phyloP scores from a whole-genome alignment of 2,888 invertebrate species.

The Pyrgus malvae region DNA sequence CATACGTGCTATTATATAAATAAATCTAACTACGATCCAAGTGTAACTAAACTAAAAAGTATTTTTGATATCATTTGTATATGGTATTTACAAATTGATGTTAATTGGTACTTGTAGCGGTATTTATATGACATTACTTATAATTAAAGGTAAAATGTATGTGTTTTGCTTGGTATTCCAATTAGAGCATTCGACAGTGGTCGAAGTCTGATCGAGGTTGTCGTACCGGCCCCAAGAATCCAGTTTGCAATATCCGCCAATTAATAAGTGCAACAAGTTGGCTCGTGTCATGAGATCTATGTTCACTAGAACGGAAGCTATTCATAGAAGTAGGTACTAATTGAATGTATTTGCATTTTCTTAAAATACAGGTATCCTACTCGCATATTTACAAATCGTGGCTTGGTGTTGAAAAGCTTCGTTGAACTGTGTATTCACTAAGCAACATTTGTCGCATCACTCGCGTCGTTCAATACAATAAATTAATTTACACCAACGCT shows the following conservation, averaged over 20 bases:
- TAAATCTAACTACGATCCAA: constrained; percentile 13
- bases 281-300: constrained; percentile 44
- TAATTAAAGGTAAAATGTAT: not conserved
- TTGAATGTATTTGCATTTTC: constrained; percentile 28
- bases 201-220: constrained; percentile 62
- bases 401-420: constrained; percentile 11
- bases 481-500: no score
- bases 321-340: constrained; percentile 21
- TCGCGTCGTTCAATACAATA: no score
- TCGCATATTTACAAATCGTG: constrained; percentile 18
- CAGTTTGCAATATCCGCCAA: constrained; percentile 73
- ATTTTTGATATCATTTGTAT: not conserved
- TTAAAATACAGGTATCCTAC: constrained; percentile 26
- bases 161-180: constrained; percentile 43
- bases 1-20: not conserved
- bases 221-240: constrained; percentile 57
- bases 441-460: no score
- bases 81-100: constrained; percentile 14
- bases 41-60: not conserved
- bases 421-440: no score
- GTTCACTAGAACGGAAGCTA: constrained; percentile 20
- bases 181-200: constrained; percentile 61
- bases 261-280: constrained; percentile 56
- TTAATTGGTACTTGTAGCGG: not conserved
- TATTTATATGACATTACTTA: constrained; percentile 4